A percentile compares a stretch with the other conserved stretches of the same genome.
Evolutionary conservation across 2,888 invertebrate genomes (phyloP).

Genomic region (Dasysyrphus albostriatus): DNA sequence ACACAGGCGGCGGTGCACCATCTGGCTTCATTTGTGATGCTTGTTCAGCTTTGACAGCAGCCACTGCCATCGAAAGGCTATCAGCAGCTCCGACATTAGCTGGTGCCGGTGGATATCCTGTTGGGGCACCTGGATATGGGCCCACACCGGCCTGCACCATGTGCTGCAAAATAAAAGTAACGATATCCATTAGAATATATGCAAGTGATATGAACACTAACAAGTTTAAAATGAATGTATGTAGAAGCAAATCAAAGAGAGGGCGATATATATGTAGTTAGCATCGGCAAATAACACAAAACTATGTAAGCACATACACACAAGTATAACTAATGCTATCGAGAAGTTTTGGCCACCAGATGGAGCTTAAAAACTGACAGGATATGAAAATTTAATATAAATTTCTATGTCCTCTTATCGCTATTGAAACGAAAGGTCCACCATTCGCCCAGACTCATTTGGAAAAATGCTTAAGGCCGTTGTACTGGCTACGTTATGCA

Average conservation of each 20-base stretch:
- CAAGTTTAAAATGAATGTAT: no score
- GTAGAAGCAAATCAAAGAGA: background rate
- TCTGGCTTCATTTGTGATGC: constrained; percentile 82
- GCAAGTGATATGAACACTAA: no score
- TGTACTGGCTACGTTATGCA: background rate
- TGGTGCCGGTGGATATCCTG: constrained; percentile 82
- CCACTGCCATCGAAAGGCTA: constrained; percentile 82
- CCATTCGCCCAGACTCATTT: background rate
- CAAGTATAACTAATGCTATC: constrained; percentile 51
- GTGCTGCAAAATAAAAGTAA: constrained; percentile 80
- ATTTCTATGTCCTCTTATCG: constrained; percentile 61
- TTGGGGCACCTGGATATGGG: constrained; percentile 83
- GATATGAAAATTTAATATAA: constrained; percentile 74
- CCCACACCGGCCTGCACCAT: constrained; percentile 84
- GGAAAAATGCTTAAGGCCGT: constrained; percentile 24
- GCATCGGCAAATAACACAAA: background rate
- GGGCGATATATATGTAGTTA: background rate
- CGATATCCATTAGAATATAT: constrained; percentile 45
- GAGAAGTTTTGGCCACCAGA: constrained; percentile 49
- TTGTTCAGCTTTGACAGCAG: constrained; percentile 82
- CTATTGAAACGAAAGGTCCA: background rate
- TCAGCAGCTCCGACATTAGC: constrained; percentile 82
- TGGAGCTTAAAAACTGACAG: constrained; percentile 64
- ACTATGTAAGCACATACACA: background rate
- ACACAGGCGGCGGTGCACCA: constrained; percentile 79